These are phyloP conservation scores for Macrochelys suwanniensis DNA, from an alignment of 2,797 vertebrate genomes.

Conservation along the genomic window DNA sequence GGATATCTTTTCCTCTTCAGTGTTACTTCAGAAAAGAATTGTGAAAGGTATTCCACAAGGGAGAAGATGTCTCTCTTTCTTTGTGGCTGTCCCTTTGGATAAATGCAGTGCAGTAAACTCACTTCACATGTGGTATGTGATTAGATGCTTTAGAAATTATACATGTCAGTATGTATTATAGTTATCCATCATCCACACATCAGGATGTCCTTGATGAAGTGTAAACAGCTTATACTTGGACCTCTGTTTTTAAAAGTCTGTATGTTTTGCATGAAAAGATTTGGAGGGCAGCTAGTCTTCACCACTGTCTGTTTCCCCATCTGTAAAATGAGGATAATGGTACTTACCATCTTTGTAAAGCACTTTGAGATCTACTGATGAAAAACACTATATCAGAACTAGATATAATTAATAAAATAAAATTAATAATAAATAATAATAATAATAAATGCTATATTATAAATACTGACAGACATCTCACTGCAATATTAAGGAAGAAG, in stretches of 20 bases:
- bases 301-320: background rate
- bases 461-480: conserved; percentile 32
- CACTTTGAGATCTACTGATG: conserved; percentile 23
- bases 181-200: background rate
- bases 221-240: conserved; percentile 6
- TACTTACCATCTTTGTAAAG: background rate
- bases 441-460: conserved; percentile 26
- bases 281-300: conserved; percentile 8
- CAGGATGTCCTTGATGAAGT: background rate
- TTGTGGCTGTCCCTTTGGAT: background rate
- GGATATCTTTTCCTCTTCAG: conserved; percentile 2
- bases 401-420: background rate
- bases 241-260: conserved; percentile 29
- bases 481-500: background rate
- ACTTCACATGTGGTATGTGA: background rate
- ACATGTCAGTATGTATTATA: background rate
- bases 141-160: conserved; percentile 44
- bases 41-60: background rate
- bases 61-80: background rate
- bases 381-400: conserved; percentile 9
- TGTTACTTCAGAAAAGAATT: conserved; percentile 23
- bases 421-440: background rate
- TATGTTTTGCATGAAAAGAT: background rate
- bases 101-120: background rate
- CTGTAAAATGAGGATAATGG: background rate